phyloP scores from a whole-genome alignment of 2,113 vertebrate genomes.

The Cyrtonyx montezumae region DNA sequence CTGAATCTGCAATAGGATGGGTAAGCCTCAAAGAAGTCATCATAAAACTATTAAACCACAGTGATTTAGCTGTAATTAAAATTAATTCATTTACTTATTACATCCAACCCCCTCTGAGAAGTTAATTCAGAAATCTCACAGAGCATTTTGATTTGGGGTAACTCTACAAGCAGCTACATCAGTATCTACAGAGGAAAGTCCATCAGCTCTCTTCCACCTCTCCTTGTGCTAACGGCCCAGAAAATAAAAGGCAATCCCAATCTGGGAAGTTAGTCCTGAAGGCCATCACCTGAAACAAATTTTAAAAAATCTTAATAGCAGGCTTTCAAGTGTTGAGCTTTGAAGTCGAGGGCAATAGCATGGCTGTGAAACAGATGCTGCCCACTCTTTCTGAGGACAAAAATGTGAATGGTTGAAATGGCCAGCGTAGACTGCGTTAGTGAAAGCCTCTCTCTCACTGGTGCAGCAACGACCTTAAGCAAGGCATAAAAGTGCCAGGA shows the following conservation, averaged over 20 bases:
- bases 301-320: conserved; percentile 19
- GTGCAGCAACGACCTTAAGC: conserved; percentile 29
- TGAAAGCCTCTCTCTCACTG: conserved; percentile 18
- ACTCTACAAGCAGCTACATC: conserved; percentile 69
- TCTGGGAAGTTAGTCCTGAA: conserved; percentile 40
- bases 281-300: conserved; percentile 47
- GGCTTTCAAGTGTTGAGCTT: background rate
- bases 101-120: conserved; percentile 52
- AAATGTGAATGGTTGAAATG: background rate
- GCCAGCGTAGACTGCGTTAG: background rate
- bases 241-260: conserved; percentile 64
- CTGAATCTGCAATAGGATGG: conserved; percentile 15
- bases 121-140: conserved; percentile 8
- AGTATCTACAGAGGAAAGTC: conserved; percentile 20
- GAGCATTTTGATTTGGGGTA: background rate
- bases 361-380: background rate
- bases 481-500: conserved; percentile 58
- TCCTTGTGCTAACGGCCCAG: conserved; percentile 41
- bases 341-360: background rate
- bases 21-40: conserved; percentile 59
- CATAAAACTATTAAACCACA: conserved; percentile 60
- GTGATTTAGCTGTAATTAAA: conserved; percentile 57
- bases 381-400: background rate
- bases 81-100: conserved; percentile 8
- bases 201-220: background rate